phyloP scores from a whole-genome alignment of 2,113 vertebrate genomes.

The Noctilio leporinus region DNA sequence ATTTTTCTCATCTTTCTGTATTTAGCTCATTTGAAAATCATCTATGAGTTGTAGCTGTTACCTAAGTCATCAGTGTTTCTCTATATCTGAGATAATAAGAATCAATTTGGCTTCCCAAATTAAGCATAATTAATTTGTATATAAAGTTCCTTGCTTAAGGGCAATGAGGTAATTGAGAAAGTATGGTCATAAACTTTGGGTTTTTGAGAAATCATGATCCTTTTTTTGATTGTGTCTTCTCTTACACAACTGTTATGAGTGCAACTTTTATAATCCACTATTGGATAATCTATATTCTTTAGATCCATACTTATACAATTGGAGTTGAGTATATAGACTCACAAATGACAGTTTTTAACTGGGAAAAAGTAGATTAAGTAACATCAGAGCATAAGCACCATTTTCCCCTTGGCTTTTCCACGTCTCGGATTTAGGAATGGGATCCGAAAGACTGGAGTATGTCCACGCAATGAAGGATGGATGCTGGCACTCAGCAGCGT shows the following conservation, averaged over 20 bases:
- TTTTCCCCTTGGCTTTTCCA: background rate
- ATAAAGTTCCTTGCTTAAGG: slow-evolving; percentile 7
- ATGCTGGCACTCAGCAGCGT: background rate
- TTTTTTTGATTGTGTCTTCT: background rate
- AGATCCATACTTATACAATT: background rate
- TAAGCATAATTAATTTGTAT: slow-evolving; percentile 22
- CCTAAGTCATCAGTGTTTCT: slow-evolving; percentile 5
- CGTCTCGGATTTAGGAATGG: background rate
- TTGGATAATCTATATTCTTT: background rate
- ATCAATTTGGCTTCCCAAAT: slow-evolving; percentile 36
- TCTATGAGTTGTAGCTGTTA: slow-evolving; percentile 43
- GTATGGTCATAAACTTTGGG: background rate
- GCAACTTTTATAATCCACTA: background rate
- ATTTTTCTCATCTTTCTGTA: background rate
- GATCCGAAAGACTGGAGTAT: background rate
- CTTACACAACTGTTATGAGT: background rate
- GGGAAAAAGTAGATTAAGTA: background rate
- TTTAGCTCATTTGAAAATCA: slow-evolving; percentile 39
- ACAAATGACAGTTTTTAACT: background rate
- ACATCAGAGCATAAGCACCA: background rate
- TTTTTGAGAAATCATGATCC: background rate
- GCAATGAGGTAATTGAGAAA: background rate
- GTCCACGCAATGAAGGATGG: rapidly evolving
- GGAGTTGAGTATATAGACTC: background rate
- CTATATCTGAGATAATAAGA: slow-evolving; percentile 28